phyloP scores from a whole-genome alignment of 2,888 invertebrate species.

The Clepsis dumicolana region DNA sequence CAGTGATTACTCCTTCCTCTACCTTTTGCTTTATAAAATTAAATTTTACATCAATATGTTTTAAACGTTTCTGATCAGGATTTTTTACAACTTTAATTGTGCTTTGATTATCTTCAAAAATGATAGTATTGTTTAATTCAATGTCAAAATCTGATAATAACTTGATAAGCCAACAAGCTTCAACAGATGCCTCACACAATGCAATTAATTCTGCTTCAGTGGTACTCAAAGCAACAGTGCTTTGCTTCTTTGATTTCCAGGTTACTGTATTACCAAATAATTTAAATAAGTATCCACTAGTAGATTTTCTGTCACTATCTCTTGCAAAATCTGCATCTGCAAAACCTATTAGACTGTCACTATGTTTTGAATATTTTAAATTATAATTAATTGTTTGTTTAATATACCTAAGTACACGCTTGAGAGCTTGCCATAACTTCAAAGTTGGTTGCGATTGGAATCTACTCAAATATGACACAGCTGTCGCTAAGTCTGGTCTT shows the following conservation, averaged over 20 bases:
- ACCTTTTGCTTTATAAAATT: too few relatives aligned
- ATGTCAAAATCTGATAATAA: not conserved
- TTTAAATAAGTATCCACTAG: slow-evolving; percentile 44
- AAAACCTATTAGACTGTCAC: slow-evolving; percentile 19
- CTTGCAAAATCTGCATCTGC: slow-evolving; percentile 42
- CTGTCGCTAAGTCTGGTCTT: too few relatives aligned
- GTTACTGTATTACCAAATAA: slow-evolving; percentile 40
- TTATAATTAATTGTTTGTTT: slow-evolving; percentile 35
- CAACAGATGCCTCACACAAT: slow-evolving; percentile 39
- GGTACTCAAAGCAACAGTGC: slow-evolving; percentile 40
- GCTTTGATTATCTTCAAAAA: not conserved
- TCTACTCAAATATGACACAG: slow-evolving; percentile 5
- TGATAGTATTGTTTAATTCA: not conserved
- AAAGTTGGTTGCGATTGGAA: slow-evolving; percentile 8
- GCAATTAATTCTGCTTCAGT: slow-evolving; percentile 44
- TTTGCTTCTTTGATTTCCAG: slow-evolving; percentile 47
- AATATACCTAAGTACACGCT: slow-evolving; percentile 38
- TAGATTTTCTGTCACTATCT: slow-evolving; percentile 43
- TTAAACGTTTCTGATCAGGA: too few relatives aligned
- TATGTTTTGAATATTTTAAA: slow-evolving; percentile 22
- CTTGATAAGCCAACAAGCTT: slow-evolving; percentile 31
- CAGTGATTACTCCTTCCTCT: too few relatives aligned
- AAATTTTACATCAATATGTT: too few relatives aligned
- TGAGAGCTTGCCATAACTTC: slow-evolving; percentile 14
- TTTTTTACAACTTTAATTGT: not conserved